Base-by-base conservation (phyloP, 2,113 vertebrate species). In the Aptenodytes forsteri region DNA sequence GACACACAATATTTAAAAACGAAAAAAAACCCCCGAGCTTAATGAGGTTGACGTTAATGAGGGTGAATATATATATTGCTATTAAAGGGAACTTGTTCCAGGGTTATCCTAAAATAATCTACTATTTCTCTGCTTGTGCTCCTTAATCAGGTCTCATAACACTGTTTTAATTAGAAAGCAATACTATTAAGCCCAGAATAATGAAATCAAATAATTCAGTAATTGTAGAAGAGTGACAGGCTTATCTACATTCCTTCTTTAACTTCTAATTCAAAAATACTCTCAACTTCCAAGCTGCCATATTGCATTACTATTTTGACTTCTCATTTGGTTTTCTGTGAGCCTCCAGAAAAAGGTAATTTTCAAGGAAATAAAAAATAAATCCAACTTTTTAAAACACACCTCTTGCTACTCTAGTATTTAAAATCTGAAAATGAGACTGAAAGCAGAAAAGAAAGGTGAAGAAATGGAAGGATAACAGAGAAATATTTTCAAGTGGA, bases 191-290 rank as follows among this genome's bases (percentile, higher is more conserved):
- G 47, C 32, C 34, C 29, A 72, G 44, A 91, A 82, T 56, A 95
- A 93, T 67, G 73, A 95, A 95, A 95, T 9, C 14, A 89, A 93
- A 49, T 90, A 89, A 79, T 76, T 91, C 56, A 91, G 52, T 72
- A 83, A 62, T 18, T 87, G 52, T 56, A 65, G 32, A 59, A 81
- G 50, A 84, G 34, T 79, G 81, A 64, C 65, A 76, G 58, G 49
- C 27, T 91, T 87, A 79, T 85, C 77, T 72, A 21, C 52, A 89
- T 49, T 90, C 65, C 15, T 87, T 89, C 50, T 71, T 86, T 66
- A 78, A 59, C 25, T 76, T 86, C n/a, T 67, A 13, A 12, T 67
- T 91, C 6, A 91, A 76, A 93, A 93, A 82, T 67, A 67, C 50
- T 49, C 36, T 75, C 4, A 17, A 32, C 14, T 94, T 87, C 85